Percentiles rank a stretch among this genome's conserved stretches.
phyloP scores from a whole-genome alignment of 2,888 invertebrate species.

The Clepsis dumicolana region DNA sequence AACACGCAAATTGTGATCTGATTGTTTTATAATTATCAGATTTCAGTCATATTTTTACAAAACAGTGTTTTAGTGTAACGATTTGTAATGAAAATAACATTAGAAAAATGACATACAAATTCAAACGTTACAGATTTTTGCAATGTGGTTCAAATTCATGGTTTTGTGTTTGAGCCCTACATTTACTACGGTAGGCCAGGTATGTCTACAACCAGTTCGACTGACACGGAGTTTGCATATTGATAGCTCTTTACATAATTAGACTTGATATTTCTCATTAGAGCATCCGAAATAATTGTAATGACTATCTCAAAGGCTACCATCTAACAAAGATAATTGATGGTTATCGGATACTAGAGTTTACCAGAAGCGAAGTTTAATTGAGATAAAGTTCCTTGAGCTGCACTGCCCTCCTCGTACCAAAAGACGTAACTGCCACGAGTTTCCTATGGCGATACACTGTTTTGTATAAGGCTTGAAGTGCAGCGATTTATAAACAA shows the following conservation, averaged over 20 bases:
- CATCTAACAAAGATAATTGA: constrained; percentile 1
- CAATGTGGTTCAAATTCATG: too few relatives aligned
- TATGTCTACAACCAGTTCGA: too few relatives aligned
- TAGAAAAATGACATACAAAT: too few relatives aligned
- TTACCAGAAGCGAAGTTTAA: not conserved
- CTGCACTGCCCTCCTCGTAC: not conserved
- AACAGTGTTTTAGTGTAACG: not conserved
- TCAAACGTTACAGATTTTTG: too few relatives aligned
- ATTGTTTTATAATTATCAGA: not conserved
- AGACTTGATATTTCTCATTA: not conserved
- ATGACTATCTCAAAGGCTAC: not conserved
- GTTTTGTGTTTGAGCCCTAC: too few relatives aligned
- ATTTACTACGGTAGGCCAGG: too few relatives aligned
- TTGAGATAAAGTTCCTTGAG: constrained; percentile 7
- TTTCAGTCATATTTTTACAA: not conserved
- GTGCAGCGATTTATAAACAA: constrained; percentile 9
- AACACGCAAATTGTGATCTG: not conserved
- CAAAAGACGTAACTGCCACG: too few relatives aligned
- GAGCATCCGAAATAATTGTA: not conserved
- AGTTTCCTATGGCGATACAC: too few relatives aligned
- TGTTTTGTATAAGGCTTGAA: too few relatives aligned
- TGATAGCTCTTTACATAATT: too few relatives aligned
- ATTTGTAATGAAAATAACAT: too few relatives aligned
- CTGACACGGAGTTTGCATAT: too few relatives aligned
- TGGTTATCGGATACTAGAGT: constrained; percentile 4